phyloP scores from a whole-genome alignment of 2,888 invertebrate species.

The Drosophila testacea region DNA sequence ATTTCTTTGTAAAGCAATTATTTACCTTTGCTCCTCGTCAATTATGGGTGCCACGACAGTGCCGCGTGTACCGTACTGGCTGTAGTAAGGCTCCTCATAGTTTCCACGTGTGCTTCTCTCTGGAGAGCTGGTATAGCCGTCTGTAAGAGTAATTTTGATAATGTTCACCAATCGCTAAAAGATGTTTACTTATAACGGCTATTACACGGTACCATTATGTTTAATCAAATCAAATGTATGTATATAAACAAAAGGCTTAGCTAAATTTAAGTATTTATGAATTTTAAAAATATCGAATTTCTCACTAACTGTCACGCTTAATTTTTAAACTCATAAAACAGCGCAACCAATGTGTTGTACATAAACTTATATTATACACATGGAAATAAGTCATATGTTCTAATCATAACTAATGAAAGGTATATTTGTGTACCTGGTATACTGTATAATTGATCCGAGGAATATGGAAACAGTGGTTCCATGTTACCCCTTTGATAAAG shows the following conservation, averaged over 20 bases:
- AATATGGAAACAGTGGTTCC: slow-evolving; percentile 85
- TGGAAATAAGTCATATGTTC: not conserved
- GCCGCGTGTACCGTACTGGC: slow-evolving; percentile 90
- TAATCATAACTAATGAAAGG: slow-evolving; percentile 41
- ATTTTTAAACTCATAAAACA: slow-evolving; percentile 47
- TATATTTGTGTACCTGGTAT: slow-evolving; percentile 85
- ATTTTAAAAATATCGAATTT: slow-evolving; percentile 16
- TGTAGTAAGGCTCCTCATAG: slow-evolving; percentile 95
- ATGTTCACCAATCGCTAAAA: not conserved
- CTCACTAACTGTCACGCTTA: slow-evolving; percentile 27
- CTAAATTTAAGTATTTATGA: slow-evolving; percentile 12
- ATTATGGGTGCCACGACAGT: slow-evolving; percentile 94
- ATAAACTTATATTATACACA: slow-evolving; percentile 19
- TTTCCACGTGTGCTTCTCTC: slow-evolving; percentile 90
- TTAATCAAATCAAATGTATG: not conserved
- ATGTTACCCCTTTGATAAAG: slow-evolving; percentile 85
- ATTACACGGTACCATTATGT: not conserved
- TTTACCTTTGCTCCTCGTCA: slow-evolving; percentile 92
- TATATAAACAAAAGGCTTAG: slow-evolving; percentile 10
- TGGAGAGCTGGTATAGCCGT: slow-evolving; percentile 95
- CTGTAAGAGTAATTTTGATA: slow-evolving; percentile 82
- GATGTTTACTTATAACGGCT: not conserved
- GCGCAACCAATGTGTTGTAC: slow-evolving; percentile 46
- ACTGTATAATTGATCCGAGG: slow-evolving; percentile 86
- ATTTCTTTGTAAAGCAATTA: slow-evolving; percentile 40